Conservation (phyloP, 2,113 vertebrate genomes). For the Leptocoma aspasia region DNA sequence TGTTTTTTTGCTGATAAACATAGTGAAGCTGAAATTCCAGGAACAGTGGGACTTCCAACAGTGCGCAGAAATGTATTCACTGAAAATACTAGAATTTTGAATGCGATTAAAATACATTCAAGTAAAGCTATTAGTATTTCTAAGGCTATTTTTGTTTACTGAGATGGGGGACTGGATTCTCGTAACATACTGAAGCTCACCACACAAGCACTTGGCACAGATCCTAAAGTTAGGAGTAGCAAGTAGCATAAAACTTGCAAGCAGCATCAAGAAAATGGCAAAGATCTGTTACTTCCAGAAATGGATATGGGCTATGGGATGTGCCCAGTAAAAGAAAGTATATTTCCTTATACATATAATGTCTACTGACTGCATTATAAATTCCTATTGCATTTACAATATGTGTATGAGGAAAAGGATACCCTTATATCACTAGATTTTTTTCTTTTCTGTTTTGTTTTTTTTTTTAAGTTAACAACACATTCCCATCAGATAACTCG, state of each 20-base stretch:
- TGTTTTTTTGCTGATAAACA: neutral
- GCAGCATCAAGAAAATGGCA: neutral
- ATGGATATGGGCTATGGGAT: neutral
- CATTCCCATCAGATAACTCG: neutral
- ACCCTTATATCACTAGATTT: neutral
- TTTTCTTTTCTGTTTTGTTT: neutral
- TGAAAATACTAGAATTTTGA: neutral
- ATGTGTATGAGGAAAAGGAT: neutral
- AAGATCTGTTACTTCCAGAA: neutral
- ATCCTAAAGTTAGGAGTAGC: neutral
- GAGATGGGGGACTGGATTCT: neutral
- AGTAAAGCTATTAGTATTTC: neutral
- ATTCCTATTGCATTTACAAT: neutral
- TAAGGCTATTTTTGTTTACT: neutral
- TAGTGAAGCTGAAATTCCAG: neutral
- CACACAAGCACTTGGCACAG: neutral
- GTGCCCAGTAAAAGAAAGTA: neutral
- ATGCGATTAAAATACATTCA: neutral
- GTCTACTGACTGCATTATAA: neutral
- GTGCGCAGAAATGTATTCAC: neutral
- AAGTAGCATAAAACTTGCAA: neutral
- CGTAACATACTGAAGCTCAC: neutral
- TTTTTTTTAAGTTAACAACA: neutral
- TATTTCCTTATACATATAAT: neutral
- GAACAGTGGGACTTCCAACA: neutral